Evolutionary conservation across 2,113 vertebrate genomes (phyloP).

Genomic region (Erythrocebus patas): DNA sequence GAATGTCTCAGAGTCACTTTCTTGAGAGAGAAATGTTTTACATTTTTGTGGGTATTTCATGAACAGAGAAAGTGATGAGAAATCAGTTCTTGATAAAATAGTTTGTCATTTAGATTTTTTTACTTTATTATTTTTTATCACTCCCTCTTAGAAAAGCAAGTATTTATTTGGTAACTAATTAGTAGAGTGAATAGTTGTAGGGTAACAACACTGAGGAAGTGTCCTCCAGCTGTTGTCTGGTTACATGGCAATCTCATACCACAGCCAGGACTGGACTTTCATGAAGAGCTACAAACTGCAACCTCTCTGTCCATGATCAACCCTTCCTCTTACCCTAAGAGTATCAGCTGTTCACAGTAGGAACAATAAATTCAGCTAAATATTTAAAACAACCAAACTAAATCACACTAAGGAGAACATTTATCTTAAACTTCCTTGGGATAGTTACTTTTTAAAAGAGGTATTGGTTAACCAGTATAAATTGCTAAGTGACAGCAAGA

Average conservation of each 20-base stretch:
- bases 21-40: not conserved
- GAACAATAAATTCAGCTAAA: not conserved
- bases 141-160: not conserved
- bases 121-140: not conserved
- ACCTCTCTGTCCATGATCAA: not conserved
- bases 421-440: not conserved
- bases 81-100: not conserved
- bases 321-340: not conserved
- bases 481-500: not conserved
- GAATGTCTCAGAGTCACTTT: not conserved
- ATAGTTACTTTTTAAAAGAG: not conserved
- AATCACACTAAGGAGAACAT: not conserved
- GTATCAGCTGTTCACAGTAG: not conserved
- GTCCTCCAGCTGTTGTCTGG: not conserved
- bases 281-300: not conserved
- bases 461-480: not conserved
- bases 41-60: not conserved
- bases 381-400: not conserved
- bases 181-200: not conserved
- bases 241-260: not conserved
- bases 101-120: not conserved
- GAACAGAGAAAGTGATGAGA: not conserved
- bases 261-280: not conserved
- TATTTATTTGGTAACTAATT: not conserved
- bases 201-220: too few relatives aligned